Conservation (phyloP, 2,888 invertebrate species). For the Tetranychus piercei region DNA sequence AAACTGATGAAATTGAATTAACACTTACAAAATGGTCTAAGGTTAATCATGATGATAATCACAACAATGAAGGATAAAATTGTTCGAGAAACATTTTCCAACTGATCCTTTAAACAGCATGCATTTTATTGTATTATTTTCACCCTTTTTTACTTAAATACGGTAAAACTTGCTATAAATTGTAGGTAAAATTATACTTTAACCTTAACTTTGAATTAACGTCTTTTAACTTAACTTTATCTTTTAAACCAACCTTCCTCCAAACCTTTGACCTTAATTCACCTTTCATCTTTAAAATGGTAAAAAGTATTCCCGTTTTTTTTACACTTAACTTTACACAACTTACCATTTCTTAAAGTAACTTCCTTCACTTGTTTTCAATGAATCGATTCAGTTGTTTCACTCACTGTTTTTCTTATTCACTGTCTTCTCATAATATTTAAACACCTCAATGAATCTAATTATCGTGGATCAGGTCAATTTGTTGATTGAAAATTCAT, state of each 20-base stretch:
- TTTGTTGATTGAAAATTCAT: neutral
- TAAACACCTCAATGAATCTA: neutral
- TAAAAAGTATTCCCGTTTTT: neutral
- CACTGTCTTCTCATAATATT: neutral
- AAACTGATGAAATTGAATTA: no score
- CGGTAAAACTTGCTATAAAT: no score
- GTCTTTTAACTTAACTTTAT: neutral
- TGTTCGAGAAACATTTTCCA: no score
- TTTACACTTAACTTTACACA: neutral
- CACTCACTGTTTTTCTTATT: neutral
- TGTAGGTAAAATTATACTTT: neutral
- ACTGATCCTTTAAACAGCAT: no score
- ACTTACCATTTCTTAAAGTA: neutral
- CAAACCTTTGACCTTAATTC: neutral
- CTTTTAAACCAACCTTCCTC: neutral
- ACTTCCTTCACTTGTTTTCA: neutral
- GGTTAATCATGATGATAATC: no score
- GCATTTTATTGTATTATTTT: no score
- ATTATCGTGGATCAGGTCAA: neutral
- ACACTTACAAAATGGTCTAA: no score
- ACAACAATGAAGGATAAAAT: no score
- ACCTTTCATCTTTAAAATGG: neutral
- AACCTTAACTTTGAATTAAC: neutral
- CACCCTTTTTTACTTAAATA: no score
- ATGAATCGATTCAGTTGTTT: neutral